phyloP scores from a whole-genome alignment of 1,140 invertebrate species.

The Vollenhovia emeryi region DNA sequence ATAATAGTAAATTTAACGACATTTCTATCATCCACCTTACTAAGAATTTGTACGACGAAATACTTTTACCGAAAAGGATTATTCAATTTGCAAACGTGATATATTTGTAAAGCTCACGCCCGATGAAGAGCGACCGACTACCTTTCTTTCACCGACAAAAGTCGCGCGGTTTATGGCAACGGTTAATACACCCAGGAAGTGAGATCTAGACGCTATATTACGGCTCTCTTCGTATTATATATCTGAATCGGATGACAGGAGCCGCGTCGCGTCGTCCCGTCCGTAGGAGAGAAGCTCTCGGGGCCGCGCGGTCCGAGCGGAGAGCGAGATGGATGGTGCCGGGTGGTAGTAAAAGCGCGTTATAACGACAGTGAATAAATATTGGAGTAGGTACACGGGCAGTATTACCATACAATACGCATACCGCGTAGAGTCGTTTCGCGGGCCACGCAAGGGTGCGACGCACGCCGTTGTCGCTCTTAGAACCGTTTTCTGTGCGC shows the following conservation, averaged over 20 bases:
- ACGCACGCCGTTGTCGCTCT: conserved; percentile 69
- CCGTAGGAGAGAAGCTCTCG: conserved; percentile 19
- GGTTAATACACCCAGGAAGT: conserved; percentile 18
- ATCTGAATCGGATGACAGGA: conserved; percentile 43
- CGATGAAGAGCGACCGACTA: not conserved
- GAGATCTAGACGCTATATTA: conserved; percentile 14
- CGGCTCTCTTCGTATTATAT: conserved; percentile 41
- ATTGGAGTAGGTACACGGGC: conserved; percentile 75
- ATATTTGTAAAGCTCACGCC: not conserved
- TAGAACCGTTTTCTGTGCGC: conserved; percentile 61
- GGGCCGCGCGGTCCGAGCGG: conserved; percentile 8
- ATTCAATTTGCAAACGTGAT: not conserved
- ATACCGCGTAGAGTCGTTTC: conserved; percentile 73
- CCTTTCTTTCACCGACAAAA: not conserved
- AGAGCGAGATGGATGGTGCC: conserved; percentile 71
- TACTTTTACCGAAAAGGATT: not conserved
- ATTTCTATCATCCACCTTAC: too few species aligned
- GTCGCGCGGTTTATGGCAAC: not conserved
- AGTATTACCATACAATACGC: conserved; percentile 78
- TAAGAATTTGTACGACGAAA: not conserved
- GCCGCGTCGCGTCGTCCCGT: conserved; percentile 18
- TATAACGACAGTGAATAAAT: conserved; percentile 75
- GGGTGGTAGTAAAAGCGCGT: conserved; percentile 74
- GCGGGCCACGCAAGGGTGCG: conserved; percentile 75
- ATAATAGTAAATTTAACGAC: too few species aligned